phyloP scores from a whole-genome alignment of 2,113 vertebrate genomes.

The Verasper variegatus region DNA sequence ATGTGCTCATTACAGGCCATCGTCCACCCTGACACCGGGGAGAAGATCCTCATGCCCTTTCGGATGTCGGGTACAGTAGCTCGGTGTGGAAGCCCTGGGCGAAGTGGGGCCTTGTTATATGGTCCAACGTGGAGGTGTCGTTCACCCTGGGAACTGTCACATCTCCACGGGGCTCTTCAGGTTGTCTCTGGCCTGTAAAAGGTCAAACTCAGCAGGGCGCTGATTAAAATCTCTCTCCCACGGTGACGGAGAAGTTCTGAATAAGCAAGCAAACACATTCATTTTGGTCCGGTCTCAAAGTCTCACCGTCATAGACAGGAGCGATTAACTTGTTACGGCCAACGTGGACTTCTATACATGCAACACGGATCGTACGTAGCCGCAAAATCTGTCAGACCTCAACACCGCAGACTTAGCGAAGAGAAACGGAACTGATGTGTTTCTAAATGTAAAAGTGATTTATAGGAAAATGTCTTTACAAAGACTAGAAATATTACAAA shows the following conservation, averaged over 20 bases:
- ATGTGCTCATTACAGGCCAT: slow-evolving; percentile 85
- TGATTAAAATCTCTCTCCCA: slow-evolving; percentile 79
- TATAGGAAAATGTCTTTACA: neutral
- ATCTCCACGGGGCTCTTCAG: slow-evolving; percentile 63
- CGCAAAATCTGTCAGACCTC: neutral
- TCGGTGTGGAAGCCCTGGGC: slow-evolving; percentile 24
- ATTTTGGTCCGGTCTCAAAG: slow-evolving; percentile 64
- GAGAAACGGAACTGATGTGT: too few relatives aligned
- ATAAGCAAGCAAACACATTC: slow-evolving; percentile 51
- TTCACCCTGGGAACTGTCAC: slow-evolving; percentile 63
- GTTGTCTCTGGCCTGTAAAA: slow-evolving; percentile 70
- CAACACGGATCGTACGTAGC: neutral
- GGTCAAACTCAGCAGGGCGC: slow-evolving; percentile 82
- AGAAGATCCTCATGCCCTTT: slow-evolving; percentile 98
- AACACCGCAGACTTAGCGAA: too few relatives aligned
- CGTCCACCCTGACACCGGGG: slow-evolving; percentile 92
- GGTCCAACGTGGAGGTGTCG: slow-evolving; percentile 53
- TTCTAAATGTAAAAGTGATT: too few relatives aligned
- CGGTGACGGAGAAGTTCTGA: slow-evolving; percentile 54
- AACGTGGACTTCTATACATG: neutral
- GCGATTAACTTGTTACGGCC: neutral
- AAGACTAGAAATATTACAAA: neutral
- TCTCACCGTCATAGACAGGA: slow-evolving; percentile 28
- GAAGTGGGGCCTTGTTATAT: slow-evolving; percentile 69
- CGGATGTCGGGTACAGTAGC: slow-evolving; percentile 91